Evolutionary conservation across 2,888 invertebrate species (phyloP).

Genomic region (Allolobophora icterica): DNA sequence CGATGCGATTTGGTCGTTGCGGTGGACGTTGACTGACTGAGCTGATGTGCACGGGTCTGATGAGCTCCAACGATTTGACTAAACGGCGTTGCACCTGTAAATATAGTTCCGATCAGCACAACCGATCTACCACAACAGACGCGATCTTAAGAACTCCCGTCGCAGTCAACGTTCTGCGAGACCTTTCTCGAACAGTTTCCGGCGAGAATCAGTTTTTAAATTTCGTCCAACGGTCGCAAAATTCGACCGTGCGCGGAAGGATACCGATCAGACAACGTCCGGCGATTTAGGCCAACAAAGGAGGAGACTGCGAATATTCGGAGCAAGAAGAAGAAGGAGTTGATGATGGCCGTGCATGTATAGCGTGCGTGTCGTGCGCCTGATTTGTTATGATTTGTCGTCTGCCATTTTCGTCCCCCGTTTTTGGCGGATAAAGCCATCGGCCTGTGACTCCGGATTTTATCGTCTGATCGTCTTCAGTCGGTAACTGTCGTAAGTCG

Average conservation of each 20-base stretch:
- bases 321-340: not conserved
- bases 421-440: not conserved
- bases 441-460: not conserved
- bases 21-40: not conserved
- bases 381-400: not conserved
- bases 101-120: not conserved
- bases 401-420: not conserved
- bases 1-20: not conserved
- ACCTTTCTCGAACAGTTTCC: not conserved
- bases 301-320: conserved; percentile 17
- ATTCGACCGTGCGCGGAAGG: not conserved
- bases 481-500: conserved; percentile 5
- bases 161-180: not conserved
- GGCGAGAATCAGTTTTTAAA: not conserved
- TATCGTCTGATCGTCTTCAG: not conserved
- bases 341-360: not conserved
- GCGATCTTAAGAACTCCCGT: not conserved
- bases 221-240: not conserved
- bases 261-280: conserved; percentile 14
- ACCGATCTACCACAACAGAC: not conserved
- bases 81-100: conserved; percentile 24
- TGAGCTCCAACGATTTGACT: conserved; percentile 8
- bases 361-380: not conserved
- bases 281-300: conserved; percentile 17
- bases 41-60: conserved; percentile 10